These are phyloP conservation scores for Sisor rabdophorus DNA, from an alignment of 2,113 vertebrate species.

Conservation along the genomic window DNA sequence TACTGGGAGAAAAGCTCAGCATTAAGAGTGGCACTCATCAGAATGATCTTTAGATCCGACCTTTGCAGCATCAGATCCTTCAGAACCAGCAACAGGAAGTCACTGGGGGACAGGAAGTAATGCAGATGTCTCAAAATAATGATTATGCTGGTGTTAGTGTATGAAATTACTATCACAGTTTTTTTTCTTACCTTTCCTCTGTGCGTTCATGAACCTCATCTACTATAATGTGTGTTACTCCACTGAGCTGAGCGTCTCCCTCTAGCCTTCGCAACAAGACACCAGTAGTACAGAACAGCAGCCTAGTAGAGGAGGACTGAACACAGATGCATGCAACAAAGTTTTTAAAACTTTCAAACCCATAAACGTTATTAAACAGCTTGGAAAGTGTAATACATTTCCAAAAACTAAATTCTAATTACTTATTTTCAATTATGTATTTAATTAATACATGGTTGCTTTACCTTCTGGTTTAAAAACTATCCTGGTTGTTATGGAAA, in stretches of 20 bases:
- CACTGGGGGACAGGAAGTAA: constrained; percentile 67
- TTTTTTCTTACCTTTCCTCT: constrained; percentile 83
- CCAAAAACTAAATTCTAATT: too few relatives aligned
- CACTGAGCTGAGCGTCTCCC: constrained; percentile 78
- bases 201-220: constrained; percentile 97
- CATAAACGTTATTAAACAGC: background rate
- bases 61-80: constrained; percentile 86
- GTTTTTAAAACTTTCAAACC: background rate
- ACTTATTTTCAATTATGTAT: too few relatives aligned
- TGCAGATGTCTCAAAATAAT: background rate
- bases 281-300: constrained; percentile 94
- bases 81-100: constrained; percentile 92
- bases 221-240: constrained; percentile 86
- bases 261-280: constrained; percentile 88
- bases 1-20: constrained; percentile 92
- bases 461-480: background rate
- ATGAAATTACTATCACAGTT: background rate
- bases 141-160: background rate
- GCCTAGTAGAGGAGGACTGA: constrained; percentile 85
- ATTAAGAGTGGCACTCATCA: constrained; percentile 97
- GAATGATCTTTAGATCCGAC: constrained; percentile 82
- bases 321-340: background rate
- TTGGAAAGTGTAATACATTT: background rate
- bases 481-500: background rate
- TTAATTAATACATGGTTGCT: background rate